Conservation (phyloP, 2,797 vertebrate genomes). For the Ceryle rudis region DNA sequence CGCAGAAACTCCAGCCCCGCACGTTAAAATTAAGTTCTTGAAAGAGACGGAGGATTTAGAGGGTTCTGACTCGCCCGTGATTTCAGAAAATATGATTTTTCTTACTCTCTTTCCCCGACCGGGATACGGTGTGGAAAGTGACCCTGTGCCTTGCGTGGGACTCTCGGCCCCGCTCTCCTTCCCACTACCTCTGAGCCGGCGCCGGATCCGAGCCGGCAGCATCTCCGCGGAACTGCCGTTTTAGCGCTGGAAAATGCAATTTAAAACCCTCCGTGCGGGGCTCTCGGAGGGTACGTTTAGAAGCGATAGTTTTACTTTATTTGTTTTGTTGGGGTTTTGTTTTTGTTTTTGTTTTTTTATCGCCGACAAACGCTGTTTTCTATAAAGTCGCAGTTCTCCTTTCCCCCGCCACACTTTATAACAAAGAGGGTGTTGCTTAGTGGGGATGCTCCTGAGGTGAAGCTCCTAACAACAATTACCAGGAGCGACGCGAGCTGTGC, state of each 20-base stretch:
- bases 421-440: neutral
- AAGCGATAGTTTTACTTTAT: neutral
- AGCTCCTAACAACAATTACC: neutral
- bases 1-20: neutral
- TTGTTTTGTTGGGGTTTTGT: neutral
- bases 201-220: neutral
- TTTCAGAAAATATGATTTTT: neutral
- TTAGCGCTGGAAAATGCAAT: neutral
- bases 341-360: neutral
- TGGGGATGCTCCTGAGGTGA: neutral
- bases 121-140: neutral
- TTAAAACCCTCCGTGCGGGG: neutral
- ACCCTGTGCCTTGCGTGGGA: neutral
- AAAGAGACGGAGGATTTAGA: neutral
- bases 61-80: neutral
- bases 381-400: neutral
- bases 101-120: neutral
- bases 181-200: neutral
- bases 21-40: neutral
- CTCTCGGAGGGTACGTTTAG: neutral
- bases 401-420: neutral
- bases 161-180: neutral
- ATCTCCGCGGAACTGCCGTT: neutral
- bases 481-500: slow-evolving; percentile 2
- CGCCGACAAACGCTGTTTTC: neutral